Evolutionary conservation across 2,888 invertebrate species (phyloP).

Genomic region (Entomobrya multifasciata): DNA sequence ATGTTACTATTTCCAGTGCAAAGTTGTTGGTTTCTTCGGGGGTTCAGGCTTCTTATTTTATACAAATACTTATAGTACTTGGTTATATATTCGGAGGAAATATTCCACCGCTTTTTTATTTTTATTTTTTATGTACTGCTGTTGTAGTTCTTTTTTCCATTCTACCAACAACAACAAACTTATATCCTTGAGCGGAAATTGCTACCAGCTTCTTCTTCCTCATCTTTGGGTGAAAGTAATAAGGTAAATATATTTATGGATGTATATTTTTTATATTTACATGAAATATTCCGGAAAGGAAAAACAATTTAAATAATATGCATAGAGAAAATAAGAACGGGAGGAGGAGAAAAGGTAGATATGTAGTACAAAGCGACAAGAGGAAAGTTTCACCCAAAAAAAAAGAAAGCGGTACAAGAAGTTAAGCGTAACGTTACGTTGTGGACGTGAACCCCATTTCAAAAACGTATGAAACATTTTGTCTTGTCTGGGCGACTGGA

Average conservation of each 20-base stretch:
- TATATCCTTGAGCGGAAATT: not conserved
- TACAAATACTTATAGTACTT: too few species aligned
- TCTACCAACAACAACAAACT: too few species aligned
- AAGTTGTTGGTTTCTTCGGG: too few species aligned
- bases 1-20: too few species aligned
- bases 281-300: constrained; percentile 1
- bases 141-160: too few species aligned
- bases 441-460: not conserved
- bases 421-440: too few species aligned
- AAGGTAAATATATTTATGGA: not conserved
- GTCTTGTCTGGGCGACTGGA: too few species aligned
- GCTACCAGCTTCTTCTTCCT: too few species aligned
- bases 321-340: not conserved
- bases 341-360: not conserved
- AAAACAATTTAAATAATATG: constrained; percentile 22
- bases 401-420: not conserved
- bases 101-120: not conserved
- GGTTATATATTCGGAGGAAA: too few species aligned
- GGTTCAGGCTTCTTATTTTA: too few species aligned
- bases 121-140: not conserved
- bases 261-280: not conserved
- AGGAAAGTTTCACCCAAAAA: not conserved
- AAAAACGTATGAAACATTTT: not conserved
- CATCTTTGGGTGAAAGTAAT: too few species aligned
- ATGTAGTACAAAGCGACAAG: not conserved